Conservation (phyloP, 2,888 invertebrate species). For the Ethmia dodecea region DNA sequence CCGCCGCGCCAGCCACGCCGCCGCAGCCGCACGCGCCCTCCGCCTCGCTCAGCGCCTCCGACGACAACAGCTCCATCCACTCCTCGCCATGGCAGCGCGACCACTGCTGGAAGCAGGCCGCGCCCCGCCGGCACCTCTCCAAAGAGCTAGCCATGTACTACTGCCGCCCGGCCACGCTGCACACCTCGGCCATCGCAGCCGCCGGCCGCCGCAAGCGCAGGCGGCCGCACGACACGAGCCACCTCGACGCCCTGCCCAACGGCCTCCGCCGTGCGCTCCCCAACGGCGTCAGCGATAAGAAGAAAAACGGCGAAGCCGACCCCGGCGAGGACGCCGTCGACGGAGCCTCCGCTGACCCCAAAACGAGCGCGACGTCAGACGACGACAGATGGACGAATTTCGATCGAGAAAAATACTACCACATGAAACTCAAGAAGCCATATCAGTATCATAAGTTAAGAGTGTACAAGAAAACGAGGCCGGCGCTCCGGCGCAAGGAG, state of each 20-base stretch:
- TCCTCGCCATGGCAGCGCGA: conserved; percentile 95
- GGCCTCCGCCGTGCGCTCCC: conserved; percentile 32
- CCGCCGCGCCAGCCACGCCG: conserved; percentile 78
- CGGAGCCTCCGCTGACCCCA: conserved; percentile 22
- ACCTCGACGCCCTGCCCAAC: conserved; percentile 35
- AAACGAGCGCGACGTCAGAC: conserved; percentile 30
- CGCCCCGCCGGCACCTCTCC: conserved; percentile 85
- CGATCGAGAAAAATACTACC: conserved; percentile 65
- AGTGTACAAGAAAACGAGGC: conserved; percentile 64
- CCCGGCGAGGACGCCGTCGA: conserved; percentile 48
- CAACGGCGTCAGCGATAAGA: conserved; percentile 47
- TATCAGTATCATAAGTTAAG: conserved; percentile 71
- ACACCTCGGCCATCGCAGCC: conserved; percentile 57
- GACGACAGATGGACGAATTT: conserved; percentile 52
- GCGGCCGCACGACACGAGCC: conserved; percentile 78
- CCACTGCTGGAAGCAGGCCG: conserved; percentile 91
- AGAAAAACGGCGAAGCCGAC: conserved; percentile 45
- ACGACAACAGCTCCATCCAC: conserved; percentile 93
- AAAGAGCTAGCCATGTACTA: conserved; percentile 85
- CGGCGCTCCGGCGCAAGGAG: conserved; percentile 49
- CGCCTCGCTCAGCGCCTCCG: conserved; percentile 91
- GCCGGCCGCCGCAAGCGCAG: conserved; percentile 78
- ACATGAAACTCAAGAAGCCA: conserved; percentile 73
- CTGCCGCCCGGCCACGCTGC: conserved; percentile 76
- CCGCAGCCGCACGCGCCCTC: conserved; percentile 80